Evolutionary conservation across 2,888 invertebrate genomes (phyloP).

Genomic region (Cheilosia impressa): DNA sequence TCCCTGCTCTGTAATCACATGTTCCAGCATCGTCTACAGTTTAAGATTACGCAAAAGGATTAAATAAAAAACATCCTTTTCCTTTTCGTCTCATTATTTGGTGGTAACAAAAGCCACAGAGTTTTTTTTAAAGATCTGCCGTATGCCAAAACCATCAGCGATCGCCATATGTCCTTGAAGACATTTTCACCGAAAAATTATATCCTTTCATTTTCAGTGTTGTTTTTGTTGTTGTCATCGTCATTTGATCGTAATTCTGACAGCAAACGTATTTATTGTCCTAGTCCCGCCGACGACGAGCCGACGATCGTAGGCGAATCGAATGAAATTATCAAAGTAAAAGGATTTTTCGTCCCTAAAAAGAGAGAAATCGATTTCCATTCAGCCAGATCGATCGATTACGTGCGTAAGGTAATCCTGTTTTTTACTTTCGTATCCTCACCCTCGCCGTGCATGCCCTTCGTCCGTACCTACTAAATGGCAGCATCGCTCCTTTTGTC

Average conservation of each 20-base stretch:
- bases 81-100: constrained; percentile 15
- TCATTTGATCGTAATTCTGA: constrained; percentile 63
- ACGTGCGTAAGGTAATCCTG: constrained; percentile 59
- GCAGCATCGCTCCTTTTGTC: constrained; percentile 64
- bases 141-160: constrained; percentile 21
- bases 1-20: constrained; percentile 16
- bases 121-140: constrained; percentile 30
- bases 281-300: neutral
- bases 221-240: constrained; percentile 10
- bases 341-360: constrained; percentile 31
- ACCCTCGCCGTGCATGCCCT: constrained; percentile 42
- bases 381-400: constrained; percentile 66
- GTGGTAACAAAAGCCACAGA: constrained; percentile 60
- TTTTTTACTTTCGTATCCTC: constrained; percentile 41
- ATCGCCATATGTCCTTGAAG: constrained; percentile 71
- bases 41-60: constrained; percentile 73
- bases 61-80: constrained; percentile 51
- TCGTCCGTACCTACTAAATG: constrained; percentile 27
- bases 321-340: constrained; percentile 68
- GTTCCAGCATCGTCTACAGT: constrained; percentile 53
- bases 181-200: constrained; percentile 68
- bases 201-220: constrained; percentile 71
- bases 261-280: constrained; percentile 16
- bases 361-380: constrained; percentile 21
- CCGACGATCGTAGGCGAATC: constrained; percentile 70